Evolutionary conservation across 1,140 invertebrate genomes (phyloP).

Genomic region (Lordiphosa collinella): DNA sequence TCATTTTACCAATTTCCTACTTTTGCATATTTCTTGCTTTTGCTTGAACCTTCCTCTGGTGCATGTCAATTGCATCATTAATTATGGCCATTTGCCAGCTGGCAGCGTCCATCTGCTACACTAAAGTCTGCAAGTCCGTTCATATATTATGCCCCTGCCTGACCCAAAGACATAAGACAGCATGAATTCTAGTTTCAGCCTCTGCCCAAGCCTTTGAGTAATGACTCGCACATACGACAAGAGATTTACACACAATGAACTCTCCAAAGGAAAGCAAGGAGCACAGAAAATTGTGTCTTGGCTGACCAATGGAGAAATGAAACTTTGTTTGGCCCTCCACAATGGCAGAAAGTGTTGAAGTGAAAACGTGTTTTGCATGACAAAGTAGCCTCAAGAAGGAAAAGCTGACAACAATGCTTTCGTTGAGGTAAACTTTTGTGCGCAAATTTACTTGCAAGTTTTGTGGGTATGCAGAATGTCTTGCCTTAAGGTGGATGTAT

Average conservation of each 20-base stretch:
- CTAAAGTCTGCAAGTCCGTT: constrained; percentile 12
- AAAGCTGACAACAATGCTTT: constrained; percentile 6
- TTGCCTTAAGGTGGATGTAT: no score
- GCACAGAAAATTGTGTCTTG: not conserved
- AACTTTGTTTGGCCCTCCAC: constrained; percentile 16
- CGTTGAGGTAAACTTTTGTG: not conserved
- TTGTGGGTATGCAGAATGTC: no score
- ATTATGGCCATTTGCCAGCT: constrained; percentile 55
- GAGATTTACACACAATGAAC: constrained; percentile 55
- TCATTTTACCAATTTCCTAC: not conserved
- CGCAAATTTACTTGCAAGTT: no score
- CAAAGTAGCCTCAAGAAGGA: constrained; percentile 13
- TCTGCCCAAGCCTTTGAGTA: constrained; percentile 40
- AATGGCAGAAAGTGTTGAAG: constrained; percentile 10
- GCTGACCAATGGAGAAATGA: constrained; percentile 1
- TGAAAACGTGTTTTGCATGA: constrained; percentile 44
- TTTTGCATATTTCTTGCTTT: constrained; percentile 24
- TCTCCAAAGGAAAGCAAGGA: not conserved
- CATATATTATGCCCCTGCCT: constrained; percentile 35
- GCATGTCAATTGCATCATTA: constrained; percentile 69
- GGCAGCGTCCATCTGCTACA: constrained; percentile 14
- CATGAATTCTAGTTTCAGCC: constrained; percentile 6
- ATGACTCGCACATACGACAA: constrained; percentile 40
- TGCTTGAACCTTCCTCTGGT: constrained; percentile 4
- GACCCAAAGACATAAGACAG: constrained; percentile 10